Conservation (phyloP, 2,113 vertebrate species). For the Osmerus mordax region DNA sequence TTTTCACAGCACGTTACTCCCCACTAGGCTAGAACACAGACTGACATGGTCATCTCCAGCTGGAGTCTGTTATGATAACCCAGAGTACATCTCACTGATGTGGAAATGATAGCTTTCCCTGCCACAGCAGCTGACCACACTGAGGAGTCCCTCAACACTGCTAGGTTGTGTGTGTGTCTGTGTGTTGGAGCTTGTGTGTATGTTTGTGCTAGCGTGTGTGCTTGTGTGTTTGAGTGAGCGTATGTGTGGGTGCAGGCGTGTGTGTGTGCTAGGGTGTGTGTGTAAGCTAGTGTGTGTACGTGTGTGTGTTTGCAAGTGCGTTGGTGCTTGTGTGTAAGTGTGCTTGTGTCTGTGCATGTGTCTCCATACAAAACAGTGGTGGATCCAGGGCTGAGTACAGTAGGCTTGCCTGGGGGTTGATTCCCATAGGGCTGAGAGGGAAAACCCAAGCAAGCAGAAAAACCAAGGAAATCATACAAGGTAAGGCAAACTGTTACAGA, state of each 20-base stretch:
- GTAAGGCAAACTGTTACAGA: background rate
- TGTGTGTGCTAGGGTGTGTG: background rate
- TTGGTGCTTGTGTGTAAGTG: no score
- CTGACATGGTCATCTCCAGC: background rate
- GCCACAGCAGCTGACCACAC: background rate
- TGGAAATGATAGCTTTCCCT: conserved; percentile 3
- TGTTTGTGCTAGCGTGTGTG: background rate
- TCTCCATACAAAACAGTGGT: no score
- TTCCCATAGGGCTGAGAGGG: background rate
- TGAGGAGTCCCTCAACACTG: background rate
- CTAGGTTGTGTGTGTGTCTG: background rate
- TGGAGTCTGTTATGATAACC: background rate
- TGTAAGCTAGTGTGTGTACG: background rate
- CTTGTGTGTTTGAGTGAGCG: background rate
- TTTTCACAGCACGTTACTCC: background rate
- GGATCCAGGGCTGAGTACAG: no score
- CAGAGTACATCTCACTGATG: background rate
- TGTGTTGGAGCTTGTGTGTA: background rate
- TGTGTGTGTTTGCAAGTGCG: no score
- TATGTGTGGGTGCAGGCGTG: background rate
- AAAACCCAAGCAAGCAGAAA: conserved; percentile 7
- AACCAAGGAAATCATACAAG: background rate
- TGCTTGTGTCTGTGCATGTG: no score
- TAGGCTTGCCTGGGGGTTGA: background rate
- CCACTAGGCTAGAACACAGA: background rate